Conservation (phyloP, 1,140 invertebrate genomes). For the Araneus ventricosus region DNA sequence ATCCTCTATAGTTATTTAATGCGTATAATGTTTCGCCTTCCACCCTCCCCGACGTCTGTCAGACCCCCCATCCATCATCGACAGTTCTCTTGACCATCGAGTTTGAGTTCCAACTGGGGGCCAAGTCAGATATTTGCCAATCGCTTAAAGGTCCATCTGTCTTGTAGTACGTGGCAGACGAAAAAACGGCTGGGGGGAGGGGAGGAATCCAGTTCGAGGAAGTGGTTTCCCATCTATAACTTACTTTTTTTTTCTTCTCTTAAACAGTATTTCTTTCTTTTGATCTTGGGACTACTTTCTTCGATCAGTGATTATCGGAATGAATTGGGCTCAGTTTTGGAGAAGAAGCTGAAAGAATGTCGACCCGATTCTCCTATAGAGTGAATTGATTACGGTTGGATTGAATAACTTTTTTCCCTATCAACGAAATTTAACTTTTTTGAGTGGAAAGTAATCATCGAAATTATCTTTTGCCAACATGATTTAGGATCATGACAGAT, state of each 20-base stretch:
- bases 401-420: no score
- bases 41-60: neutral
- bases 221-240: neutral
- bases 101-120: constrained; percentile 25
- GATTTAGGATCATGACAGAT: no score
- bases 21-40: constrained; percentile 23
- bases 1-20: constrained; percentile 42
- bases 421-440: no score
- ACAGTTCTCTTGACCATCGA: constrained; percentile 35
- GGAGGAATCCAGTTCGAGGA: neutral
- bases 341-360: neutral
- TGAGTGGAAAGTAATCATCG: no score
- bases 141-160: constrained; percentile 71
- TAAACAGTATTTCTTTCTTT: constrained; percentile 1
- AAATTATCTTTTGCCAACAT: no score
- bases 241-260: constrained; percentile 6
- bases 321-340: neutral
- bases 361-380: neutral
- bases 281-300: neutral
- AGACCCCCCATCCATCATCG: constrained; percentile 19
- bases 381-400: no score
- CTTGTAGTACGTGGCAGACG: constrained; percentile 43
- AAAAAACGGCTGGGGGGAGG: neutral
- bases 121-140: constrained; percentile 66
- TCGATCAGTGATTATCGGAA: neutral